These are phyloP conservation scores for Sebastes aleutianus DNA, from an alignment of 2,797 vertebrate genomes.

Conservation along the genomic window DNA sequence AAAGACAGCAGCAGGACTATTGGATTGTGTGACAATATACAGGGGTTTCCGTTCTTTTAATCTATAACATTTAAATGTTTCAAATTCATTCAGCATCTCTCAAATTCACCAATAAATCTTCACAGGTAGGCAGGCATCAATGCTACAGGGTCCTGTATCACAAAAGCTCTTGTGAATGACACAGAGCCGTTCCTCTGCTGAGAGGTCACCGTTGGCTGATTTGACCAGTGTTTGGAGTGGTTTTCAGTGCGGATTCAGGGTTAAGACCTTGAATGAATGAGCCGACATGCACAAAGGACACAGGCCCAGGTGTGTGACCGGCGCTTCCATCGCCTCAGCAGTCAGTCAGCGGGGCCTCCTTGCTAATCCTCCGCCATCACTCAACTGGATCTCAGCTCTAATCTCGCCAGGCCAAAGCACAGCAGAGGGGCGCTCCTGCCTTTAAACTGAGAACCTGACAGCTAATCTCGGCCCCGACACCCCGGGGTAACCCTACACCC, in stretches of 20 bases:
- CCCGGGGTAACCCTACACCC: conserved; percentile 64
- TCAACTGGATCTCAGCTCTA: conserved; percentile 71
- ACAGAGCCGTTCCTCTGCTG: not conserved
- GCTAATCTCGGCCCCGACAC: conserved; percentile 67
- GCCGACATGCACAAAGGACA: conserved; percentile 34
- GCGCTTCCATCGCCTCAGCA: conserved; percentile 38
- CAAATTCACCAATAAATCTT: not conserved
- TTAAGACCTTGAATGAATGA: conserved; percentile 41
- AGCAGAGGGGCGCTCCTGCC: conserved; percentile 35
- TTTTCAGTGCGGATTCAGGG: conserved; percentile 20
- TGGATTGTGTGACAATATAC: not conserved
- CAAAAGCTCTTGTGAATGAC: conserved; percentile 12
- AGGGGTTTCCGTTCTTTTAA: not conserved
- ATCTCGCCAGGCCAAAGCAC: conserved; percentile 59
- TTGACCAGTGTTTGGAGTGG: not conserved
- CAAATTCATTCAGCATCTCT: not conserved
- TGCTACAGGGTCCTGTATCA: not conserved
- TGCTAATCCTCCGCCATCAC: conserved; percentile 72
- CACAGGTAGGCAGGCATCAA: not conserved
- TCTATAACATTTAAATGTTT: not conserved
- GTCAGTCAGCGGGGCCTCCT: conserved; percentile 66
- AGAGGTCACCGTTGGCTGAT: not conserved
- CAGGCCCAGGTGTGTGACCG: conserved; percentile 61
- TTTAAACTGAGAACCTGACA: conserved; percentile 64
- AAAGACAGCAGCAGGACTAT: not conserved